phyloP scores from a whole-genome alignment of 2,888 invertebrate species.

The Brenthis ino region DNA sequence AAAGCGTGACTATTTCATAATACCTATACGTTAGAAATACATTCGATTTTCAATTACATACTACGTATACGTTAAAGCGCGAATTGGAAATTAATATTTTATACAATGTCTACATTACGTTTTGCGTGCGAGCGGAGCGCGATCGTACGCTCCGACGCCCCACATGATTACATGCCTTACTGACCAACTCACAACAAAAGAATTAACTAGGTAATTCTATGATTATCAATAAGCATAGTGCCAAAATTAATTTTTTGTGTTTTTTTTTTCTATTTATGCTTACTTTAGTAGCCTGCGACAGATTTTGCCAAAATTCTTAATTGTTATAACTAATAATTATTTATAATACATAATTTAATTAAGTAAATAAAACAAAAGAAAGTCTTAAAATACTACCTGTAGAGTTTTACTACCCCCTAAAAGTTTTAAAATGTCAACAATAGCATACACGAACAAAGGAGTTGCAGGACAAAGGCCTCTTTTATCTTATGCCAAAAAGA shows the following conservation, averaged over 20 bases:
- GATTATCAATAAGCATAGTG: slow-evolving; percentile 20
- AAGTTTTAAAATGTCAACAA: slow-evolving; percentile 38
- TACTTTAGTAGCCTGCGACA: not conserved
- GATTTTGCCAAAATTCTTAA: not conserved
- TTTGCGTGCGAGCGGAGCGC: slow-evolving; percentile 60
- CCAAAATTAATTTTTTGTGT: slow-evolving; percentile 10
- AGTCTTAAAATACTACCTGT: slow-evolving; percentile 34
- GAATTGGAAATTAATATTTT: slow-evolving; percentile 21
- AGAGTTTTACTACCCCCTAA: slow-evolving; percentile 36
- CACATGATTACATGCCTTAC: slow-evolving; percentile 70
- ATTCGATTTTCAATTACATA: slow-evolving; percentile 12
- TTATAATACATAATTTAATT: not conserved
- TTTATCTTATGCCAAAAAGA: slow-evolving; percentile 58
- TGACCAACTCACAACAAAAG: slow-evolving; percentile 67
- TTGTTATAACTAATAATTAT: not conserved
- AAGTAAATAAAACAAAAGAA: slow-evolving; percentile 14
- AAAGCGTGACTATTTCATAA: too few relatives aligned
- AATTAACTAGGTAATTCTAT: slow-evolving; percentile 42
- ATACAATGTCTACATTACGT: slow-evolving; percentile 43
- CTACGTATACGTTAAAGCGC: slow-evolving; percentile 34
- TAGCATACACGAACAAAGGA: slow-evolving; percentile 55
- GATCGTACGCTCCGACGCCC: slow-evolving; percentile 62
- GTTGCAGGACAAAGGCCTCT: slow-evolving; percentile 63
- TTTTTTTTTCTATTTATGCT: not conserved
- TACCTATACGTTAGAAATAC: slow-evolving; percentile 28